A percentile compares a stretch with the other conserved stretches of the same genome.
These are phyloP conservation scores for Cirrhinus mrigala DNA, from an alignment of 2,797 vertebrate species.

Conservation along the genomic window DNA sequence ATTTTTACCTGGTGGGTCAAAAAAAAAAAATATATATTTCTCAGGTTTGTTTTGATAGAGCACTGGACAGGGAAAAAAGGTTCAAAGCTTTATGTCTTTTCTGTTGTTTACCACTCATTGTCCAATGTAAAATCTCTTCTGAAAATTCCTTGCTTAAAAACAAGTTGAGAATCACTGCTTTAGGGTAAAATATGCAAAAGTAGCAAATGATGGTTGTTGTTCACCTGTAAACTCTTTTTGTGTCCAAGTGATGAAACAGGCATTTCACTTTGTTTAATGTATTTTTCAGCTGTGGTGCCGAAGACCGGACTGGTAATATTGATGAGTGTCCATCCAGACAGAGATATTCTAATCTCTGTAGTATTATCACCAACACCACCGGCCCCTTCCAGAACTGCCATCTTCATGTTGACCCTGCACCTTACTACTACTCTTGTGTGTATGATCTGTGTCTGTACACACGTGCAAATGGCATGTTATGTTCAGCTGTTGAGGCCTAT, in stretches of 20 bases:
- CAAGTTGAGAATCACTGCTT: not conserved
- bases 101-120: too few species aligned
- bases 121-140: not conserved
- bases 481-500: conserved; percentile 71
- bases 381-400: too few species aligned
- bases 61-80: not conserved
- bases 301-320: not conserved
- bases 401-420: too few species aligned
- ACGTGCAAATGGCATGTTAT: too few species aligned
- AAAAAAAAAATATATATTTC: not conserved
- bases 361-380: too few species aligned
- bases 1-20: not conserved
- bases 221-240: not conserved
- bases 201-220: not conserved
- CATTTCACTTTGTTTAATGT: not conserved
- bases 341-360: too few species aligned
- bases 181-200: too few species aligned
- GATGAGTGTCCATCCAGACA: conserved; percentile 55
- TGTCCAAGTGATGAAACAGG: not conserved
- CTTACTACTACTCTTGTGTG: too few species aligned
- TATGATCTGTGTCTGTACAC: too few species aligned
- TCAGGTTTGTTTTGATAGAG: not conserved
- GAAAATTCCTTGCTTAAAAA: not conserved
- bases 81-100: too few species aligned
- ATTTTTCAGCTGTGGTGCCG: conserved; percentile 65